Evolutionary conservation across 2,888 invertebrate species (phyloP), one percentile per base, ranked within the genome.

Genomic region (Nemoura dubitans): DNA sequence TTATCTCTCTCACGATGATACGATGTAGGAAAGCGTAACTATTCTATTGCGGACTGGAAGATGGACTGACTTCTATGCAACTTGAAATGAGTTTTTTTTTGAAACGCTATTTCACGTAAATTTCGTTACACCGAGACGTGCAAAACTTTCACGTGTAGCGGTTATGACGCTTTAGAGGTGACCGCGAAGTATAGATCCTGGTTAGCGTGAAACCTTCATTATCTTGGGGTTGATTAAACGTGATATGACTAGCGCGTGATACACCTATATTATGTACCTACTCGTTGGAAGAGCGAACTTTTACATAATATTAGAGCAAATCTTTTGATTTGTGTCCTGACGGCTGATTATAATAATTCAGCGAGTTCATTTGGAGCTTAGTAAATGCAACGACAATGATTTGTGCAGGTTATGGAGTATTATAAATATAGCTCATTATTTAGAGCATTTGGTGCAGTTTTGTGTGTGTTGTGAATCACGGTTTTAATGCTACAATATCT

Each of bases 211-310:
- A 88, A 89, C 88, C 89, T 89, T 90, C 89, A 90, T 90, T 90
- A 90, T 83, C 30, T 89, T 89, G 89, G 89, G 89, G 88, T 89
- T 90, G 90, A 90, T 88, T 88, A 88, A 88, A 88, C 88, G 87
- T 88, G 87, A 89, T 89, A 89, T 87, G 88, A 88, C 87, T 88
- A 76, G 81, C 7, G 30, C 29, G 6, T 27, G 81, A 81, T 25
- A 6, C 16, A n/a, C 36, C 36, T 36, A 10, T 3, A 10, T 36
- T 3, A 10, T 36, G 36, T 36, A 6, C 5, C 5, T 10, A 25
- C 10, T 21, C 81, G 81, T 28, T 21, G 21, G 30, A 30, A 28
- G 81, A 81, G n/a, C 30, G 81, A 30, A 30, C 29, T 28, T 26
- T 78, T 30, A 0, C 81, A 29, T 27, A 6, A 36, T 36, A 36